Percentiles rank a stretch among this genome's conserved stretches.
Conservation (phyloP, 1,140 invertebrate species). For the Drosophila sechellia region DNA sequence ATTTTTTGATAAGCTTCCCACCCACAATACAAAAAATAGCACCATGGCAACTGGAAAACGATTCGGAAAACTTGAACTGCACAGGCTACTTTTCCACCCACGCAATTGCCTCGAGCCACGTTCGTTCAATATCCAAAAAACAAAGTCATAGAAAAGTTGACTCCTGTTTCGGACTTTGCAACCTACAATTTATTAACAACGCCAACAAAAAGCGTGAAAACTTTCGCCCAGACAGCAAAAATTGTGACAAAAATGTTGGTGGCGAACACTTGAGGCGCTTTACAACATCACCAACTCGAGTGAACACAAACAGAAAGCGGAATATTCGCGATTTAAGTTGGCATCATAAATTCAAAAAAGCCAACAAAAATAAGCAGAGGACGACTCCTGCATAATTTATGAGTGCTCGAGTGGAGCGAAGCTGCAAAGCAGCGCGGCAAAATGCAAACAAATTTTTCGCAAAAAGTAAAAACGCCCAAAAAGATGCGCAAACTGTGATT, state of each 20-base stretch:
- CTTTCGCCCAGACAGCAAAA: constrained; percentile 32
- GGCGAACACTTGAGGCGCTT: constrained; percentile 45
- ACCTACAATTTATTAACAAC: constrained; percentile 40
- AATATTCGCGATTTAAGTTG: constrained; percentile 55
- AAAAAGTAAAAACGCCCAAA: constrained; percentile 21
- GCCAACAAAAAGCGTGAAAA: constrained; percentile 20
- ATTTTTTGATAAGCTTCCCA: constrained; percentile 5
- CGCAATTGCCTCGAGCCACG: constrained; percentile 18
- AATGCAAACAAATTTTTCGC: constrained; percentile 38
- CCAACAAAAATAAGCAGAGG: constrained; percentile 18
- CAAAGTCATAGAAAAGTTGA: constrained; percentile 39
- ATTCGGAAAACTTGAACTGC: constrained; percentile 28
- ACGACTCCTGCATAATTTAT: constrained; percentile 69
- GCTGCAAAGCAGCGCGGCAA: constrained; percentile 2
- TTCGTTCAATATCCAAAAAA: constrained; percentile 3
- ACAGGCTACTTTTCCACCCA: constrained; percentile 24
- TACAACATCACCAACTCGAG: constrained; percentile 35
- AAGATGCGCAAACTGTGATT: constrained; percentile 35
- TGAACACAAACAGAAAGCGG: constrained; percentile 14
- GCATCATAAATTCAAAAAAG: constrained; percentile 57
- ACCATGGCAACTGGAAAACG: constrained; percentile 6
- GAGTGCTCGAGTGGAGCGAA: constrained; percentile 13
- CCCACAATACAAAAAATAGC: neutral
- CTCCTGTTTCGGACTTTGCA: constrained; percentile 45
- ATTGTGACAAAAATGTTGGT: constrained; percentile 67